Evolutionary conservation across 2,797 vertebrate species (phyloP), one percentile per base, ranked within the genome.

Genomic region (Eulemur mongoz): DNA sequence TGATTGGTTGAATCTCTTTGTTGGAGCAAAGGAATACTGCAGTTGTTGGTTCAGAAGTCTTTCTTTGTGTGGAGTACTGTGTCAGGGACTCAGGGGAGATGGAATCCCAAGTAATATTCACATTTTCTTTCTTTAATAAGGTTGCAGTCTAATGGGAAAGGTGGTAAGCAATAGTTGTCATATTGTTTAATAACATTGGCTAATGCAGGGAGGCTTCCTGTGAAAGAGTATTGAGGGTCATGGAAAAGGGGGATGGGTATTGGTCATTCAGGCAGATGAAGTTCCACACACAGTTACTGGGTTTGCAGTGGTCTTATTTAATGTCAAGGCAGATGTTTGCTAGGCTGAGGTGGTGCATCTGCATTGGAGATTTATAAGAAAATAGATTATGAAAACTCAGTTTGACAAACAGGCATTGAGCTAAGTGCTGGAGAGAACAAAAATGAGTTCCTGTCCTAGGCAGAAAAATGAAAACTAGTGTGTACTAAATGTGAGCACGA

Each of bases 71-170:
- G 43, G 38, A 38, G 15, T 18, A 23, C 22, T 35, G 11, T 87
- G 0, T 30, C 48, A 10, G 45, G n/a, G 32, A 35, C 59, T 50
- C 14, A 25, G 7, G n/a, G 50, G 35, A 69, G 54, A 67, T 73
- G 38, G 30, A 76, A 57, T 48, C 93, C 52, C 25, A 27, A 61
- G n/a, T n/a, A 38, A 63, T 78, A 18, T 63, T 88, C 48, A 8
- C 20, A 40, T 65, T 92, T 86, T 92, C 48, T 95, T 93, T 94
- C 52, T 81, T 65, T 78, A 52, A 91, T 79, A 30, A 52, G n/a
- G 72, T 50, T 45, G 2, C 3, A 43, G 30, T 45, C 30, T n/a
- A 40, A 73, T 23, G 38, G 35, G 40, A 35, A 32, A 83, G 40
- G 32, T 18, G 79, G 6, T 22, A 15, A 48, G 70, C 40, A 70